Percentiles rank a stretch among this genome's conserved stretches.
These are phyloP conservation scores for Zootoca vivipara DNA, from an alignment of 2,113 vertebrate species.

Conservation along the genomic window DNA sequence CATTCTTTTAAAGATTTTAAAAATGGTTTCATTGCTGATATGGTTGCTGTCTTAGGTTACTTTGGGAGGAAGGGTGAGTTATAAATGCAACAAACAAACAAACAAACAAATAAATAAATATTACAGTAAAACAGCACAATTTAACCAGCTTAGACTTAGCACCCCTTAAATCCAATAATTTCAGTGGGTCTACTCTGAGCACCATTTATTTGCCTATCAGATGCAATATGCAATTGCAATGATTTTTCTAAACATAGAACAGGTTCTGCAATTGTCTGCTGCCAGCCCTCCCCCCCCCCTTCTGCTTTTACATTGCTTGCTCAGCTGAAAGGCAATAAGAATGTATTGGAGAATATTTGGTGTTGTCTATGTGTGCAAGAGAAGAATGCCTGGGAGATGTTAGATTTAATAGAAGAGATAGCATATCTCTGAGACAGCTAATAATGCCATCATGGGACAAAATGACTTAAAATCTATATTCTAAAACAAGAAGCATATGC, in stretches of 20 bases:
- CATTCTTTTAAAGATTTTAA: too few relatives aligned
- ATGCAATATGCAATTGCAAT: background rate
- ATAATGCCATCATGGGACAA: background rate
- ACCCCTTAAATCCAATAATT: too few relatives aligned
- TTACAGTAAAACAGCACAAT: too few relatives aligned
- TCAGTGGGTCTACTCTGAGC: too few relatives aligned
- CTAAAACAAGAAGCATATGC: background rate
- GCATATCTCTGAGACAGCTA: background rate
- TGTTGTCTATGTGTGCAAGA: background rate
- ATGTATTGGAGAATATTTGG: background rate
- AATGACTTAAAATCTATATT: conserved; percentile 1
- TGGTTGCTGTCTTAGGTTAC: too few relatives aligned
- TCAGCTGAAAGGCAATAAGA: background rate
- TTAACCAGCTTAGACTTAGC: too few relatives aligned
- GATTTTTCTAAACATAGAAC: background rate
- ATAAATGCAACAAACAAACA: too few relatives aligned
- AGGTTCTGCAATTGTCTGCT: background rate
- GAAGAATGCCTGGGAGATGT: background rate
- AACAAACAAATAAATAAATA: too few relatives aligned
- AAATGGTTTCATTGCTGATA: too few relatives aligned
- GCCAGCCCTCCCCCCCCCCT: too few relatives aligned
- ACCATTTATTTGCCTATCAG: too few relatives aligned
- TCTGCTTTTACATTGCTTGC: background rate
- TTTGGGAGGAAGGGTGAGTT: too few relatives aligned
- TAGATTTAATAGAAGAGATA: background rate